Conservation (phyloP, 2,888 invertebrate species). For the Melieria omissa region DNA sequence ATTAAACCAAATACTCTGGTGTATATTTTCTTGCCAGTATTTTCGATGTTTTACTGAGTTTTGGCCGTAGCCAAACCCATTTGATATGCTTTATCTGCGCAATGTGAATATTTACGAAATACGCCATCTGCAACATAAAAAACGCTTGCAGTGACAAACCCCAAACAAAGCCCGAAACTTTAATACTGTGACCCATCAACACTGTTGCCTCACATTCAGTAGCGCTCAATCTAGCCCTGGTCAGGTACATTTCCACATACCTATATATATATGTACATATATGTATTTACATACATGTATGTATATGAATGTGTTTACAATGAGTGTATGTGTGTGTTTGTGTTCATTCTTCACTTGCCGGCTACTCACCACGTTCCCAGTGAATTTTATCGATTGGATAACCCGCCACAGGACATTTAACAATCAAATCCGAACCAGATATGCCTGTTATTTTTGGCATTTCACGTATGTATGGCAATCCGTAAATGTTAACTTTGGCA, state of each 20-base stretch:
- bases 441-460: conserved; percentile 91
- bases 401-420: conserved; percentile 91
- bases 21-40: neutral
- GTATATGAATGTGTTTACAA: no score
- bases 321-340: no score
- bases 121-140: neutral
- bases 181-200: no score
- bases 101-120: neutral
- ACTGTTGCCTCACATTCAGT: no score
- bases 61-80: neutral
- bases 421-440: conserved; percentile 83
- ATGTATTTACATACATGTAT: no score
- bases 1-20: neutral
- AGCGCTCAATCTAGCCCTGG: no score
- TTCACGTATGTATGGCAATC: conserved; percentile 84
- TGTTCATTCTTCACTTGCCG: no score
- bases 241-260: no score
- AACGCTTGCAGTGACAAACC: no score
- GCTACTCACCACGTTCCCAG: conserved; percentile 85
- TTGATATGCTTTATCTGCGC: conserved; percentile 14
- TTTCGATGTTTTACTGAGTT: neutral
- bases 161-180: no score
- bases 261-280: no score
- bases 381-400: conserved; percentile 87
- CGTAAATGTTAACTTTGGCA: conserved; percentile 89